Evolutionary conservation across 2,888 invertebrate species (phyloP).

Genomic region (Incurvaria masculella): DNA sequence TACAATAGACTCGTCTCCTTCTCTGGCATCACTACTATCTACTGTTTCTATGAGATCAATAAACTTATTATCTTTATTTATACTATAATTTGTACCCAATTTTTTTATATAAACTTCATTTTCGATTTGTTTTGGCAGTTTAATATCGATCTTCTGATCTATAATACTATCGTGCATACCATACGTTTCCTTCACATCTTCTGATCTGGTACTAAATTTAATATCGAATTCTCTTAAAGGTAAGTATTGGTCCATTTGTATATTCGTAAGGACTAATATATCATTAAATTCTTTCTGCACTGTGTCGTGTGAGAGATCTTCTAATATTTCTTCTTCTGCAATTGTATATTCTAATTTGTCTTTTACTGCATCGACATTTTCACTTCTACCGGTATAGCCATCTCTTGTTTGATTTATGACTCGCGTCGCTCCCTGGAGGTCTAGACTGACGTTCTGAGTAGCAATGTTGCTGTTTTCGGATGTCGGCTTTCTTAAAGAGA

Average conservation of each 20-base stretch:
- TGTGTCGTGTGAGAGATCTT: constrained; percentile 38
- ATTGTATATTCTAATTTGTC: constrained; percentile 1
- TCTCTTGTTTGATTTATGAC: not conserved
- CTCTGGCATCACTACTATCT: not conserved
- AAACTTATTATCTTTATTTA: not conserved
- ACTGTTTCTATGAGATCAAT: not conserved
- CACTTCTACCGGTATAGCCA: not conserved
- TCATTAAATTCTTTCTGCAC: constrained; percentile 32
- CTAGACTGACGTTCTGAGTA: not conserved
- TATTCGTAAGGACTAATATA: constrained; percentile 27
- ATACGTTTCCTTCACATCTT: constrained; percentile 6
- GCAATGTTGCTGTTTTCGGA: not conserved
- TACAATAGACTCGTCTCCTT: constrained; percentile 2
- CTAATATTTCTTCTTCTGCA: constrained; percentile 21
- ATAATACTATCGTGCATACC: not conserved
- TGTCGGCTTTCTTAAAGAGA: not conserved
- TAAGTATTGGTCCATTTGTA: constrained; percentile 23
- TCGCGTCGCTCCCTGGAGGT: not conserved
- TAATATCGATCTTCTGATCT: not conserved
- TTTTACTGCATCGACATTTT: not conserved
- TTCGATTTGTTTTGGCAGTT: constrained; percentile 3
- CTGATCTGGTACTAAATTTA: constrained; percentile 3
- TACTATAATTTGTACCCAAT: constrained; percentile 2
- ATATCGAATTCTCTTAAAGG: constrained; percentile 23
- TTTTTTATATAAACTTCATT: constrained; percentile 15